Percentiles rank a stretch among this genome's conserved stretches.
phyloP scores from a whole-genome alignment of 2,797 vertebrate genomes.

The Selene dorsalis region DNA sequence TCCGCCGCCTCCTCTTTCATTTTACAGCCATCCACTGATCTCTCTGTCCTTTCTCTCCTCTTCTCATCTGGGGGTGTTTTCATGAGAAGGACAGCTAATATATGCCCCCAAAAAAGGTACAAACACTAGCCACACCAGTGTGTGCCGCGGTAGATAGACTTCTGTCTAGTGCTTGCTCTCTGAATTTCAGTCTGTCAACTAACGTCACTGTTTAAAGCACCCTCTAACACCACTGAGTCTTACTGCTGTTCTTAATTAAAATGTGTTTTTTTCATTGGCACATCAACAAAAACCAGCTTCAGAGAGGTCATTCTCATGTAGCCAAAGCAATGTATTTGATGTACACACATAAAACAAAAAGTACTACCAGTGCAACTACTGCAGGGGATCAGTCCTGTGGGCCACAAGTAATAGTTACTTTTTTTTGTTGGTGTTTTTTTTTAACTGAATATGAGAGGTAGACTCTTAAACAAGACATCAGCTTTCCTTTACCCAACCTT shows the following conservation, averaged over 20 bases:
- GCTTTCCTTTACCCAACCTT: constrained; percentile 33
- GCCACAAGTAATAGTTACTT: background rate
- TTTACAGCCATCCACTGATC: constrained; percentile 87
- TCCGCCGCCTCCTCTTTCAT: constrained; percentile 80
- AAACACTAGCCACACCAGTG: constrained; percentile 61
- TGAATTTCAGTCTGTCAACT: constrained; percentile 58
- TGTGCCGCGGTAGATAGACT: constrained; percentile 58
- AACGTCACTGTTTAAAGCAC: constrained; percentile 51
- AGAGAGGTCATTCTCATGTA: background rate
- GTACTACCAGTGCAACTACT: background rate
- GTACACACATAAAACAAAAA: constrained; percentile 1
- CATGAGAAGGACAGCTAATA: constrained; percentile 95
- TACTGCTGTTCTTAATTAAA: constrained; percentile 21
- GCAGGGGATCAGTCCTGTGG: background rate
- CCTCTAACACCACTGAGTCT: constrained; percentile 56
- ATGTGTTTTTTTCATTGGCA: background rate
- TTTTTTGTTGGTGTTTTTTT: background rate
- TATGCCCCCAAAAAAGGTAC: constrained; percentile 96
- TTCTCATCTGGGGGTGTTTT: constrained; percentile 87
- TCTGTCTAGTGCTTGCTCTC: constrained; percentile 64
- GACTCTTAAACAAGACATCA: constrained; percentile 23
- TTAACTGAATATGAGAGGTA: constrained; percentile 2
- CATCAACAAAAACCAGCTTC: background rate
- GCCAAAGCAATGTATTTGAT: background rate
- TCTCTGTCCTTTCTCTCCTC: constrained; percentile 84